These are phyloP conservation scores for Lithophane ornitopus DNA, from an alignment of 2,888 invertebrate genomes.

Conservation along the genomic window DNA sequence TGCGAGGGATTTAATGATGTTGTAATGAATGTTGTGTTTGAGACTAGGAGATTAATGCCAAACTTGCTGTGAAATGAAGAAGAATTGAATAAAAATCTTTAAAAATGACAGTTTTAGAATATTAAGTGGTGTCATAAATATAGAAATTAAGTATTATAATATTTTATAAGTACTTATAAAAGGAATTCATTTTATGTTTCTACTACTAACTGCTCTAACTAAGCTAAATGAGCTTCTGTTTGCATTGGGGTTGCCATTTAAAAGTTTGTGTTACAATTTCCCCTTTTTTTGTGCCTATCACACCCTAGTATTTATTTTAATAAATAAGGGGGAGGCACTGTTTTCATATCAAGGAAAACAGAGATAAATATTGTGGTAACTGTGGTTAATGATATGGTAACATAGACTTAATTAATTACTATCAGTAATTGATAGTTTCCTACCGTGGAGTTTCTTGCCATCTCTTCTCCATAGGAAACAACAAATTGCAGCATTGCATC, in stretches of 20 bases:
- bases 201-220: background rate
- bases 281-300: background rate
- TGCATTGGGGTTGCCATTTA: background rate
- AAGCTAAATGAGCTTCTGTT: background rate
- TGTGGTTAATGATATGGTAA: constrained; percentile 25
- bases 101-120: background rate
- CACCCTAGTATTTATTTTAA: constrained; percentile 19
- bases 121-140: background rate
- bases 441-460: no score
- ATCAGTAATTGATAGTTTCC: constrained; percentile 8
- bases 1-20: constrained; percentile 24
- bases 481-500: no score
- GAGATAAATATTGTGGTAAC: constrained; percentile 49
- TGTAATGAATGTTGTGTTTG: constrained; percentile 14
- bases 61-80: background rate
- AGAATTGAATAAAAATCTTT: constrained; percentile 14
- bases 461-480: no score
- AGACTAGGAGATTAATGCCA: background rate
- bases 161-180: background rate
- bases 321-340: constrained; percentile 12
- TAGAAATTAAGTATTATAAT: background rate
- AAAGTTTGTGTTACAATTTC: constrained; percentile 6
- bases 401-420: constrained; percentile 15
- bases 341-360: constrained; percentile 21
- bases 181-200: background rate